These are phyloP conservation scores for Limnephilus lunatus DNA, from an alignment of 2,888 invertebrate genomes.

Conservation along the genomic window DNA sequence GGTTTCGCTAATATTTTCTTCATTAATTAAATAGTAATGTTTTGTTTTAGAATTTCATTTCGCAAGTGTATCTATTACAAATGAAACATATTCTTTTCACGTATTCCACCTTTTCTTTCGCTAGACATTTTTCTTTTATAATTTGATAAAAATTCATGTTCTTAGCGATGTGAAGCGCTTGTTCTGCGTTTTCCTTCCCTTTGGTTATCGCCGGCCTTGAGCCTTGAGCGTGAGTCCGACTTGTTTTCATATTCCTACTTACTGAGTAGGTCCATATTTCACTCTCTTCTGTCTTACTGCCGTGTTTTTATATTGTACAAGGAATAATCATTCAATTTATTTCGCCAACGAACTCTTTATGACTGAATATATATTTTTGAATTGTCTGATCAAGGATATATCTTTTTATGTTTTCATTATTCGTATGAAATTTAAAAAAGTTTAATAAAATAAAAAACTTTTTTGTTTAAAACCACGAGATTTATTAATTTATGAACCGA, in stretches of 20 bases:
- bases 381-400: background rate
- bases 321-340: background rate
- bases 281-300: background rate
- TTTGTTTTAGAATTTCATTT: background rate
- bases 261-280: background rate
- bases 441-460: too few relatives aligned
- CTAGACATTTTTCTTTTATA: constrained; percentile 24
- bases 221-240: too few relatives aligned
- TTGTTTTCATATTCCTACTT: background rate
- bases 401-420: background rate
- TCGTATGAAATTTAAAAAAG: too few relatives aligned
- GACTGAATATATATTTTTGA: too few relatives aligned
- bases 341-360: background rate
- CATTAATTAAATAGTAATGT: background rate
- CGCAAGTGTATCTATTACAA: background rate
- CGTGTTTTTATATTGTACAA: background rate
- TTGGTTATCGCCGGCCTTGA: constrained; percentile 16
- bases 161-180: constrained; percentile 33
- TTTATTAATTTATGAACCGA: too few relatives aligned
- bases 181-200: constrained; percentile 20
- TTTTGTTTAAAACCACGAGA: too few relatives aligned
- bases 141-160: constrained; percentile 43
- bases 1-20: too few relatives aligned
- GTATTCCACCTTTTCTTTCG: background rate
- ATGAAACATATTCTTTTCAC: background rate